Conservation (phyloP, 2,113 vertebrate genomes). For the Lepus timidus region DNA sequence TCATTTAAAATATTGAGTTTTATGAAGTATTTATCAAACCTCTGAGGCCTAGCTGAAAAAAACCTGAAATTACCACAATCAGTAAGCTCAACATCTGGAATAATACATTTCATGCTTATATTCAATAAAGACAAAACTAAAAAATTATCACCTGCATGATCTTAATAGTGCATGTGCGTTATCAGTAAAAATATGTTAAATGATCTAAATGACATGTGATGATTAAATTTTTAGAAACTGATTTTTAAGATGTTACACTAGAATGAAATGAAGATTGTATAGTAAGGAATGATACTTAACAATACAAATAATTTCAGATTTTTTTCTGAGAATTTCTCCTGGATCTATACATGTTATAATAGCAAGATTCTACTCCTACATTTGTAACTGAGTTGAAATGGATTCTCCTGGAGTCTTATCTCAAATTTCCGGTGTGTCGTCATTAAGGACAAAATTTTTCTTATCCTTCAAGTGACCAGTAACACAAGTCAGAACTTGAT, state of each 20-base stretch:
- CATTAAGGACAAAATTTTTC: slow-evolving; percentile 15
- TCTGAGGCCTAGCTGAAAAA: background rate
- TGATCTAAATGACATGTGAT: background rate
- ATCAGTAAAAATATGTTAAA: background rate
- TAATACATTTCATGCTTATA: background rate
- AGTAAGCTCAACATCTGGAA: background rate
- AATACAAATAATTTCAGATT: background rate
- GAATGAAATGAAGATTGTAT: background rate
- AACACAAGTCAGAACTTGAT: background rate
- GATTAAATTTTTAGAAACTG: background rate
- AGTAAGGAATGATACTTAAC: background rate
- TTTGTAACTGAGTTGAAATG: slow-evolving; percentile 1
- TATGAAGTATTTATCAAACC: slow-evolving; percentile 2
- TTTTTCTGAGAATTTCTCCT: background rate
- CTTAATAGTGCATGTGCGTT: background rate
- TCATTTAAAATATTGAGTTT: background rate
- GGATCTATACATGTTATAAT: background rate
- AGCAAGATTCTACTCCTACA: background rate
- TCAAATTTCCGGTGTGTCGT: background rate
- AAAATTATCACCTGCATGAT: background rate
- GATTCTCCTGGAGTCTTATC: background rate
- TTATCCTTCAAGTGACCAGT: background rate
- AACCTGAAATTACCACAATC: background rate
- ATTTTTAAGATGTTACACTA: background rate
- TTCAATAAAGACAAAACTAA: slow-evolving; percentile 29